phyloP scores from a whole-genome alignment of 2,888 invertebrate species.

The Nymphalis urticae region DNA sequence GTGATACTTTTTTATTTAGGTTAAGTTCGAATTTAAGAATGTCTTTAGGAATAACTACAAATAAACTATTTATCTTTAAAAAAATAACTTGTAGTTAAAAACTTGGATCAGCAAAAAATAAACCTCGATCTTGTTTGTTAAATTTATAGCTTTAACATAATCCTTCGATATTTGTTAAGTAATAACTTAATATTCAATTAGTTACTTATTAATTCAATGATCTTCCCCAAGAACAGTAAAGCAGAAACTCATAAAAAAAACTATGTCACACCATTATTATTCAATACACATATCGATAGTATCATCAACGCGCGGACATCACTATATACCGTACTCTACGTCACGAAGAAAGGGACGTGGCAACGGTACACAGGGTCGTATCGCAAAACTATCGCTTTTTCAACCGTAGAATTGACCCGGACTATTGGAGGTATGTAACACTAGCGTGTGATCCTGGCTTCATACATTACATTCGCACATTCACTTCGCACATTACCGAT shows the following conservation, averaged over 20 bases:
- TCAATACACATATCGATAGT: constrained; percentile 26
- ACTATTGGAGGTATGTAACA: neutral
- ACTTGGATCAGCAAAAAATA: too few species aligned
- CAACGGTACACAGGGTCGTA: constrained; percentile 66
- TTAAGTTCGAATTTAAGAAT: neutral
- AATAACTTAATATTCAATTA: too few species aligned
- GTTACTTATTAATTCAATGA: too few species aligned
- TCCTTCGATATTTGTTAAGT: too few species aligned
- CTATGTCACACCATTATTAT: constrained; percentile 23
- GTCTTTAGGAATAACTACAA: too few species aligned
- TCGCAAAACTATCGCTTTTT: constrained; percentile 75
- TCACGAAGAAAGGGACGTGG: constrained; percentile 78
- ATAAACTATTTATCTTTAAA: too few species aligned
- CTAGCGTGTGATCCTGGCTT: neutral
- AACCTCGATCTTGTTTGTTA: too few species aligned
- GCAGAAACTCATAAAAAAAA: neutral
- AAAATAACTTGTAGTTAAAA: too few species aligned
- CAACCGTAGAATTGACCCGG: constrained; percentile 35
- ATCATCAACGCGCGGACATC: constrained; percentile 45
- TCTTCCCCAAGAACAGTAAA: neutral
- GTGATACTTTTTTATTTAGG: neutral
- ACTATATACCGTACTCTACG: constrained; percentile 77
- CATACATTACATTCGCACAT: too few species aligned
- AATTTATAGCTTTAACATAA: too few species aligned
- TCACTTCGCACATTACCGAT: too few species aligned